Base-by-base conservation (phyloP, 35 echinoderm and acorn worm species). In the Ophioderma brevispina region DNA sequence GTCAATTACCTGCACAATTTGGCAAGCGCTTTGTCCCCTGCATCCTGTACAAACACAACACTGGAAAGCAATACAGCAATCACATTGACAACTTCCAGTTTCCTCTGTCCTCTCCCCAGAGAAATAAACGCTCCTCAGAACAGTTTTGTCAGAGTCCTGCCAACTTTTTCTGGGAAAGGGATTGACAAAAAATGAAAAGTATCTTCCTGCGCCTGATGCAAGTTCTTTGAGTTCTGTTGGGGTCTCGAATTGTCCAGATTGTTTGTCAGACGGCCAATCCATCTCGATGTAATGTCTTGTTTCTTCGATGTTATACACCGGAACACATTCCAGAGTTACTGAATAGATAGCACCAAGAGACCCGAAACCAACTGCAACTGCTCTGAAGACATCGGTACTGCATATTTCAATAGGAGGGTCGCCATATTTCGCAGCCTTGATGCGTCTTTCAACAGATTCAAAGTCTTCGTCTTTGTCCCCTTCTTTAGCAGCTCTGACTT, bases 181-280 rank as follows among this genome's bases (percentile, higher is more conserved):
- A 64, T 97, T 97, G 55, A 97, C 89, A 50, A 97, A 97, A 80
- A 97, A 93, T 46, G 95, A 97, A 64, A 97, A 97, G 88, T 91
- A 97, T 83, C 90, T 97, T 75, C 95, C 95, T 34, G 94, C 87
- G 31, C 92, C 95, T n/a, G 84, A 55, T 8, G 91, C 15, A 94
- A 88, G 76, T 55, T 86, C 59, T 90, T 89, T 23, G 92, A 77
- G 64, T 87, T 88, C 40, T 91, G 80, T 31, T 87, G 95, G 33
- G 92, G 87, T 90, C 79, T 92, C 41, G 89, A 93, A 25, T 35
- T 46, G 40, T 46, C 17, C 33, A 13, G n/a, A 23, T 40, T 33
- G 23, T 46, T 49, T 59, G 43, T 63, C 31, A 35, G 43, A 59
- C 64, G 95, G 95, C 92, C 91, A 94, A 31, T 94, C 88, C 25